Conservation (phyloP, 1,140 invertebrate genomes). For the Microplitis mediator region DNA sequence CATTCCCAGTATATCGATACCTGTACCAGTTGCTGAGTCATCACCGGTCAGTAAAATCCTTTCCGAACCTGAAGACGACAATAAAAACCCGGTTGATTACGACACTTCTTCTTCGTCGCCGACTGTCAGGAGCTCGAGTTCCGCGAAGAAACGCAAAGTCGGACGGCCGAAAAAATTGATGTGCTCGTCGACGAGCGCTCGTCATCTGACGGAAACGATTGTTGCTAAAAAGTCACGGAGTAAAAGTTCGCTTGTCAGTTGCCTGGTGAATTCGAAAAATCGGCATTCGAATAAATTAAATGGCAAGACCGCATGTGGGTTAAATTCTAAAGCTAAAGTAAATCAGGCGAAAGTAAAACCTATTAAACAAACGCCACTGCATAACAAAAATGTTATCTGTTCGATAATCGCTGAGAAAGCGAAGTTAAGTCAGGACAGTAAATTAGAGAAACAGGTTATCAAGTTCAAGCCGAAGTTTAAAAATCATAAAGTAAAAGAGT, state of each 20-base stretch:
- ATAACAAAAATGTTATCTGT: slow-evolving; percentile 57
- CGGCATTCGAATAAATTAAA: slow-evolving; percentile 66
- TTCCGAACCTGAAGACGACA: slow-evolving; percentile 46
- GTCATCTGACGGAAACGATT: slow-evolving; percentile 74
- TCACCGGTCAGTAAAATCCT: slow-evolving; percentile 32
- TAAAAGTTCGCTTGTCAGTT: slow-evolving; percentile 69
- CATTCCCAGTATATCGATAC: slow-evolving; percentile 53
- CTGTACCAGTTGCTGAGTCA: slow-evolving; percentile 43
- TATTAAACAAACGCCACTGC: slow-evolving; percentile 52
- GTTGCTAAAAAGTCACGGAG: slow-evolving; percentile 79
- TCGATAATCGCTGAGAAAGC: slow-evolving; percentile 57
- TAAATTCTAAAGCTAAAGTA: slow-evolving; percentile 38
- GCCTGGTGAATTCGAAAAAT: slow-evolving; percentile 68
- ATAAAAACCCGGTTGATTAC: slow-evolving; percentile 38
- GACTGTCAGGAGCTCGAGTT: slow-evolving; percentile 46
- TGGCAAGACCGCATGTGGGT: slow-evolving; percentile 44
- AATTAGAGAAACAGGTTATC: slow-evolving; percentile 53
- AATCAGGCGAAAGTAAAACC: slow-evolving; percentile 46
- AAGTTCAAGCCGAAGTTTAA: slow-evolving; percentile 74
- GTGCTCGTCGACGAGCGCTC: slow-evolving; percentile 66
- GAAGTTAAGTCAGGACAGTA: slow-evolving; percentile 51
- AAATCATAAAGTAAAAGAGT: slow-evolving; percentile 69
- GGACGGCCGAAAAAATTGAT: slow-evolving; percentile 78
- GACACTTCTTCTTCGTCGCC: slow-evolving; percentile 46
- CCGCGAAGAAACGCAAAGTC: slow-evolving; percentile 81